phyloP scores from a whole-genome alignment of 1,140 invertebrate genomes.

The Temnothorax nylanderi region DNA sequence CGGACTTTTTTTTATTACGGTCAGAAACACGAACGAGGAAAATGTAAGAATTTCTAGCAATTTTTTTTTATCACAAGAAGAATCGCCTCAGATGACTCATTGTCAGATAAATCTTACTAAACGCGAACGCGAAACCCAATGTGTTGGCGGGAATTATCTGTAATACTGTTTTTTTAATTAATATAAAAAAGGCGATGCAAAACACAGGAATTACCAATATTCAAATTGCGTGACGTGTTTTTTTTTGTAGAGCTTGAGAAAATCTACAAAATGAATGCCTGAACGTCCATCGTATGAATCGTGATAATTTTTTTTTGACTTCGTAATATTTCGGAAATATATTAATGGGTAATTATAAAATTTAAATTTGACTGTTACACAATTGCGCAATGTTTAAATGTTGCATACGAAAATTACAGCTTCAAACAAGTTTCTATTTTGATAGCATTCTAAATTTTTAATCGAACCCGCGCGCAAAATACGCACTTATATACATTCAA shows the following conservation, averaged over 20 bases:
- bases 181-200: background rate
- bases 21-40: background rate
- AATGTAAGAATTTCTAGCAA: background rate
- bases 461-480: background rate
- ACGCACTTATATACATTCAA: background rate
- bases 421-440: background rate
- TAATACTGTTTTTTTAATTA: background rate
- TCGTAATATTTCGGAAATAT: background rate
- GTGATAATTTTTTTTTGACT: background rate
- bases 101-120: background rate
- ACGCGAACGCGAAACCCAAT: background rate
- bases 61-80: background rate
- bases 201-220: constrained; percentile 18
- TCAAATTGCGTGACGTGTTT: background rate
- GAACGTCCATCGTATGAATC: background rate
- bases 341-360: background rate
- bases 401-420: background rate
- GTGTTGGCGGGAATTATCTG: background rate
- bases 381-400: background rate
- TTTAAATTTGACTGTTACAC: background rate
- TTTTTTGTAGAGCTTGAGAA: background rate
- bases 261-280: background rate
- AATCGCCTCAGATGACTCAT: background rate
- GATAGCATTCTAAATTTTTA: background rate
- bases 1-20: background rate